Percentiles rank a stretch among this genome's conserved stretches.
These are phyloP conservation scores for Pachycephus smyrnensis DNA, from an alignment of 2,888 invertebrate genomes.

Conservation along the genomic window DNA sequence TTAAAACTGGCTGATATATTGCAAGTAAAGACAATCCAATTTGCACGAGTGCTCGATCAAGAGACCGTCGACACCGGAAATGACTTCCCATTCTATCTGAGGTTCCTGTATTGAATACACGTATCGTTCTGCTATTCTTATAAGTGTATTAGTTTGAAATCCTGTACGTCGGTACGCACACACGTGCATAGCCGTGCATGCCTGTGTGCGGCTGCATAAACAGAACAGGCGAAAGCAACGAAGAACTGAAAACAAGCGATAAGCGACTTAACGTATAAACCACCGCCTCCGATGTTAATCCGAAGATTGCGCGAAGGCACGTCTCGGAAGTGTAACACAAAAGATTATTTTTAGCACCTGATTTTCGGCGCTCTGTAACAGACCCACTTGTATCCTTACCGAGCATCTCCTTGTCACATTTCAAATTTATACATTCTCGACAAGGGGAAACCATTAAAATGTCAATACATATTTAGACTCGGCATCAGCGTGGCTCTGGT, in stretches of 20 bases:
- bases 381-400: no score
- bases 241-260: conserved; percentile 20
- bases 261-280: conserved; percentile 13
- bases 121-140: neutral
- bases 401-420: no score
- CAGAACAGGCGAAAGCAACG: neutral
- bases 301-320: neutral
- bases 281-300: neutral
- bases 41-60: no score
- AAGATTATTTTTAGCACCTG: neutral
- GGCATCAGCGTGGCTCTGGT: no score
- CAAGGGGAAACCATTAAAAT: no score
- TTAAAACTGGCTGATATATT: no score
- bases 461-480: no score
- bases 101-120: neutral
- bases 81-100: no score
- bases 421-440: no score
- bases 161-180: neutral
- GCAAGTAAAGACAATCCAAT: no score
- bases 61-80: no score
- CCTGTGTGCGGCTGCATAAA: neutral
- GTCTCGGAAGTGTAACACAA: neutral
- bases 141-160: neutral
- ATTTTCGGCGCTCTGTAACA: neutral
- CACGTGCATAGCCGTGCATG: neutral